Conservation (phyloP, 2,888 invertebrate genomes). For the Invenusta paracnida region DNA sequence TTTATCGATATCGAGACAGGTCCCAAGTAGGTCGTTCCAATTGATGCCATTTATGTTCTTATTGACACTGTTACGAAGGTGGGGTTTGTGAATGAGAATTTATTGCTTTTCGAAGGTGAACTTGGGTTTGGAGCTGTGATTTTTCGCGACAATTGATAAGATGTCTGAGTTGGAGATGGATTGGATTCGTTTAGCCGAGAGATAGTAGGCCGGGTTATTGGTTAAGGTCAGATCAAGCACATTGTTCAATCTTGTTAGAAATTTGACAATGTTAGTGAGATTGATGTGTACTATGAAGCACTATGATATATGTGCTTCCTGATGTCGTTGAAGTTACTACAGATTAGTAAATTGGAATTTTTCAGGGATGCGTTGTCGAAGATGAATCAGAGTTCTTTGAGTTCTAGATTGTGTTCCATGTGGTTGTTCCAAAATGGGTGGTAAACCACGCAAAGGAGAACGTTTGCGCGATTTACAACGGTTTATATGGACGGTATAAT, state of each 20-base stretch:
- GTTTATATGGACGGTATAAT: too few species aligned
- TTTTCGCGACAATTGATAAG: background rate
- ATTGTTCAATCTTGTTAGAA: background rate
- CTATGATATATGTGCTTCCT: background rate
- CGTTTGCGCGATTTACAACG: too few species aligned
- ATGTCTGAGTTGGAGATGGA: background rate
- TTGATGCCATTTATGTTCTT: background rate
- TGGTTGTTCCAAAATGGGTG: background rate
- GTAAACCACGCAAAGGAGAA: background rate
- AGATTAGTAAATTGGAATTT: background rate
- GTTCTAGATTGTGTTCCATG: background rate
- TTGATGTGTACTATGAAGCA: background rate
- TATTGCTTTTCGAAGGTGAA: background rate
- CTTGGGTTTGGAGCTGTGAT: background rate
- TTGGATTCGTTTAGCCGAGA: background rate
- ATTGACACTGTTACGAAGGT: background rate
- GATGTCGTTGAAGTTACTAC: background rate
- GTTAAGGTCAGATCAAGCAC: background rate
- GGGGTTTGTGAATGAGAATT: background rate
- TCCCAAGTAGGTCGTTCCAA: background rate
- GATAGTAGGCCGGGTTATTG: background rate
- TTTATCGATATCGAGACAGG: background rate
- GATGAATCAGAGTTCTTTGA: background rate
- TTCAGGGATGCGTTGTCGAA: background rate
- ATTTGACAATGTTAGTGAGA: background rate